Base-by-base conservation (phyloP, 2,113 vertebrate species). In the Mesocricetus auratus region DNA sequence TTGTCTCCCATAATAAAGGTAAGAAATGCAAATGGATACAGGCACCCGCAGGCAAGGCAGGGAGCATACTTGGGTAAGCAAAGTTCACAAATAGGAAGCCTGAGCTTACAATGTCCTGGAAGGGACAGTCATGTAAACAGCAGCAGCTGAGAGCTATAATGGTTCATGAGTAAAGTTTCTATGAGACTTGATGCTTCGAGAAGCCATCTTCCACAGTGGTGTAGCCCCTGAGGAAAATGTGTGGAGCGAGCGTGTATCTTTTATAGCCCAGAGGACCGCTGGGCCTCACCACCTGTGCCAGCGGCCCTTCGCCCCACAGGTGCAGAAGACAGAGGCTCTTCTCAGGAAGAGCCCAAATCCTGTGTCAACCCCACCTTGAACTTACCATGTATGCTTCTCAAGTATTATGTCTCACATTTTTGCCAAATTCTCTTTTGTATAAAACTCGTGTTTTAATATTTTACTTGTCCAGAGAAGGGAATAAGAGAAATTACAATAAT, bases 381-480 rank as follows among this genome's bases (percentile, higher is more conserved):
- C 19, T 13, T 36, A 36, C 31, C 62, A 26, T 83, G 19, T 13
- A 21, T 13, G 33, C 74, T 81, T 89, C 36, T 74, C 56, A 50
- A 22, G 83, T 73, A 77, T 19, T 86, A 5, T 77, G 73, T 69
- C 53, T 96, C 74, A 94, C 22, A 58, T 74, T 86, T 93, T 82
- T 45, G 42, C 31, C 33, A 77, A 78, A 13, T 58, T 86, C 13
- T 64, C 12, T 78, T 78, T 50, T 75, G 36, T 62, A 31, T 22
- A 50, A 77, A 96, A 95, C 22, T 3, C 31, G 42, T 42, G 56
- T 91, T 93, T 90, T 85, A 29, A n/a, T 74, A 29, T 69, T 19
- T 56, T 6, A 47, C 19, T 29, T 95, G 33, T 53, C 16, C 64
- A 75, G 56, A 85, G 42, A 74, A 71, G 62, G 39, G 33, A 50